Evolutionary conservation across 2,888 invertebrate genomes (phyloP), one percentile per base, ranked within the genome.

Genomic region (Philaethria dido): DNA sequence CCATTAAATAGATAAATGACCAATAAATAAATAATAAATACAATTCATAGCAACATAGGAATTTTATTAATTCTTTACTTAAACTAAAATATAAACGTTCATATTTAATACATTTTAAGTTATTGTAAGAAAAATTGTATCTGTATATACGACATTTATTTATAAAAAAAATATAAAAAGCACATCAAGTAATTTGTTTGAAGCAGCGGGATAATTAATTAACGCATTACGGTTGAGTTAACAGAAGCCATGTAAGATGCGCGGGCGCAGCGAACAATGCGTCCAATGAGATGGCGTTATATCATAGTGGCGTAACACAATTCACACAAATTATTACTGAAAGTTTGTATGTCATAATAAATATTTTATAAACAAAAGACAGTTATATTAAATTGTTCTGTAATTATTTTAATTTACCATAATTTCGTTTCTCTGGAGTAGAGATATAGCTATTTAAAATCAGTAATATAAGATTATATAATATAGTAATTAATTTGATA

Each of bases 191-290:
- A 48, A 69, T 66, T 62, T 80, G 81, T 82, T 84, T 83, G 80
- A 82, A 81, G 80, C 79, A 79, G 81, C 80, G 78, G 74, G 70
- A 74, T 79, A 80, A 82, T 83, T 78, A 83, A 80, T 81, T 78
- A 78, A 77, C 76, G 76, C 71, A 78, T 79, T 82, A 82, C 79
- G 74, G 70, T 69, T 71, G 72, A 66, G 69, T 70, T 66, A 44
- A 61, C 33, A 64, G 69, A 66, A 68, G 72, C 70, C 72, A 75
- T 75, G 75, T 75, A 72, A 69, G 72, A 62, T 48, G 75, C 73
- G 76, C 75, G 71, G 64, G 72, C 78, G 76, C 73, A 73, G 71
- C 64, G 69, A 75, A 77, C 66, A 78, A 78, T 77, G 59, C 62
- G 54, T 45, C 72, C 71, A 71, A 68, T 69, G 66, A 64, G 60